A percentile compares a stretch with the other conserved stretches of the same genome.
Conservation (phyloP, 2,797 vertebrate genomes). For the Siniperca obscura region DNA sequence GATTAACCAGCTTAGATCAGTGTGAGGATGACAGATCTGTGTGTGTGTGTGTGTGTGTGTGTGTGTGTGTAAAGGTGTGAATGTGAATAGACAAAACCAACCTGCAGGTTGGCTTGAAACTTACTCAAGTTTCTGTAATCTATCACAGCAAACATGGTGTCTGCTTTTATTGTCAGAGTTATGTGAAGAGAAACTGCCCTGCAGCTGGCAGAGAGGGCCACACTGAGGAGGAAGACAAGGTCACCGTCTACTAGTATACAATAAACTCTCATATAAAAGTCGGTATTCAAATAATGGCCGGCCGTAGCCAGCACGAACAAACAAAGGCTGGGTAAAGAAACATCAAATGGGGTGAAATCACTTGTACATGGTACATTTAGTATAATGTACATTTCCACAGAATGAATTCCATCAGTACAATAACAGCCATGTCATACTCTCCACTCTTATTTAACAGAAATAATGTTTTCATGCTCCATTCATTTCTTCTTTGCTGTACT, state of each 20-base stretch:
- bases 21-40: slow-evolving; percentile 39
- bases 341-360: background rate
- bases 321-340: background rate
- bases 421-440: background rate
- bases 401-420: background rate
- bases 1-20: slow-evolving; percentile 62
- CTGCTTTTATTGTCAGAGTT: slow-evolving; percentile 22
- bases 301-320: too few species aligned
- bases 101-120: slow-evolving; percentile 43
- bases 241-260: background rate
- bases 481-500: background rate
- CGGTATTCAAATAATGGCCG: background rate
- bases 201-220: slow-evolving; percentile 1
- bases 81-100: slow-evolving; percentile 23
- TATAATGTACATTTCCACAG: background rate
- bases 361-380: background rate
- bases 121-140: slow-evolving; percentile 32
- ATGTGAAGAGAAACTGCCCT: slow-evolving; percentile 4
- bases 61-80: slow-evolving; percentile 3
- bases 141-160: slow-evolving; percentile 13
- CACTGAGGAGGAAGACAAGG: slow-evolving; percentile 30
- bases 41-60: slow-evolving; percentile 14
- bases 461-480: background rate
- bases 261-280: background rate
- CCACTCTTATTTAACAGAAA: background rate